Evolutionary conservation across 2,888 invertebrate species (phyloP).

Genomic region (Mythimna pallens): DNA sequence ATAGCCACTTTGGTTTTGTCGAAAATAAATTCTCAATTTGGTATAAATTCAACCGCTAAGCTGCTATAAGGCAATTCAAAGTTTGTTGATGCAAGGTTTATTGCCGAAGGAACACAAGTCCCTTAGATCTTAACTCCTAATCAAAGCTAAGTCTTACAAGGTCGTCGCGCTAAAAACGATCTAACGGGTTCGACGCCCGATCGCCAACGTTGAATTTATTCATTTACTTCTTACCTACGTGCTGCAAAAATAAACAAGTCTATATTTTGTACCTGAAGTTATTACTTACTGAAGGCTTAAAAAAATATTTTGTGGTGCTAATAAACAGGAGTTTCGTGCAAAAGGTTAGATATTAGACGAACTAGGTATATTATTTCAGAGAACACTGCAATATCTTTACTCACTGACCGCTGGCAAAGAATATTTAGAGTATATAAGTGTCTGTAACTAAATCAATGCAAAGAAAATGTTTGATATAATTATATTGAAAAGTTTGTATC

Average conservation of each 20-base stretch:
- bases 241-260: slow-evolving; percentile 61
- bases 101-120: slow-evolving; percentile 25
- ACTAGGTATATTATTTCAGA: neutral
- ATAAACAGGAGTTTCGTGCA: slow-evolving; percentile 17
- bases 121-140: slow-evolving; percentile 53
- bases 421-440: slow-evolving; percentile 2
- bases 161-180: slow-evolving; percentile 87
- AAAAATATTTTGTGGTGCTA: slow-evolving; percentile 18
- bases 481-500: neutral
- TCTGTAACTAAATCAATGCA: neutral
- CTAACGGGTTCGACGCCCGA: slow-evolving; percentile 87
- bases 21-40: neutral
- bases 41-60: neutral
- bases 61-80: neutral
- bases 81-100: slow-evolving; percentile 10
- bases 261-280: slow-evolving; percentile 41
- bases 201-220: slow-evolving; percentile 69
- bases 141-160: slow-evolving; percentile 74
- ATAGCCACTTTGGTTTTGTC: slow-evolving; percentile 8
- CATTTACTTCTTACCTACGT: slow-evolving; percentile 60
- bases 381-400: neutral
- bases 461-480: neutral
- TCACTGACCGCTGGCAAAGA: neutral
- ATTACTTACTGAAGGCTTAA: slow-evolving; percentile 23
- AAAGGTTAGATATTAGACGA: neutral